Percentiles rank a stretch among this genome's conserved stretches.
Conservation (phyloP, 2,888 invertebrate genomes). For the Eristalinus sepulchralis region DNA sequence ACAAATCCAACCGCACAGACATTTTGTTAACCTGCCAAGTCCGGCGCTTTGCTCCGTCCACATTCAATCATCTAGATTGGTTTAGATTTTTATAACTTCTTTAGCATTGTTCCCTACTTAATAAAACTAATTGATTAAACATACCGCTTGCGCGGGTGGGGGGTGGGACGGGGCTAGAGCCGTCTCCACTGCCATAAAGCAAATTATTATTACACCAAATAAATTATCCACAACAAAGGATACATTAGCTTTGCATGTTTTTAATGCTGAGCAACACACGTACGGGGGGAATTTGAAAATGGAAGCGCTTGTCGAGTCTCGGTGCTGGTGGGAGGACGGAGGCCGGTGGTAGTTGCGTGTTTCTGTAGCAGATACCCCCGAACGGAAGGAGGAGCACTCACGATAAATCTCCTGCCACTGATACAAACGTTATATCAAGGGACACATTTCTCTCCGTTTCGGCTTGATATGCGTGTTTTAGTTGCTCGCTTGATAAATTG, state of each 20-base stretch:
- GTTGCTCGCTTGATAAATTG: constrained; percentile 38
- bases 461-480: constrained; percentile 40
- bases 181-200: constrained; percentile 33
- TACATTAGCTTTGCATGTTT: constrained; percentile 66
- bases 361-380: constrained; percentile 25
- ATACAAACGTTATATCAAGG: constrained; percentile 44
- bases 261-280: constrained; percentile 45
- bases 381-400: constrained; percentile 21
- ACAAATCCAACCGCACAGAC: background rate
- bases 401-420: constrained; percentile 57
- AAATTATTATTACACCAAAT: constrained; percentile 67
- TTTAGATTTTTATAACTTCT: constrained; percentile 41
- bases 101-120: constrained; percentile 41
- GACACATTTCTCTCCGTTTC: constrained; percentile 3
- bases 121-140: constrained; percentile 70
- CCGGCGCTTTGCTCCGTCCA: background rate
- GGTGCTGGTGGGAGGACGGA: background rate
- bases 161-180: background rate
- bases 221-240: constrained; percentile 66
- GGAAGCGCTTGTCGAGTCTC: constrained; percentile 25
- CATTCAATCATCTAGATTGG: constrained; percentile 45
- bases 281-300: constrained; percentile 22
- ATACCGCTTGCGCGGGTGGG: constrained; percentile 9
- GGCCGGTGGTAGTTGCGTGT: constrained; percentile 34
- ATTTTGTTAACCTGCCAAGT: background rate